phyloP scores from a whole-genome alignment of 2,113 vertebrate genomes.

The Peromyscus leucopus region DNA sequence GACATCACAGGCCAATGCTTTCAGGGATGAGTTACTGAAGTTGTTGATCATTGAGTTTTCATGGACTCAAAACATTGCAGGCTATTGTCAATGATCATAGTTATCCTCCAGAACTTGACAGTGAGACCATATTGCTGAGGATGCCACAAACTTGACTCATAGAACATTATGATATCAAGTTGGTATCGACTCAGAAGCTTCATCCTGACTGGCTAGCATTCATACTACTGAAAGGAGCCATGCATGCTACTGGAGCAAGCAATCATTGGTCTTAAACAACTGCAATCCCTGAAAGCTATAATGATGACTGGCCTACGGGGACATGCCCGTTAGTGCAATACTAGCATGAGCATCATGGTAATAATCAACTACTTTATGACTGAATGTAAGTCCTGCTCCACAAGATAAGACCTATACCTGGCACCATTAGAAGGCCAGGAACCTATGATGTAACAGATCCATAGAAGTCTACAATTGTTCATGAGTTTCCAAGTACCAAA shows the following conservation, averaged over 20 bases:
- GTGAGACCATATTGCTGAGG: not conserved
- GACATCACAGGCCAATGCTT: not conserved
- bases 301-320: too few relatives aligned
- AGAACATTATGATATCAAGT: not conserved
- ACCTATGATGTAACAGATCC: not conserved
- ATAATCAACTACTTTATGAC: not conserved
- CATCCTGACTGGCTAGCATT: not conserved
- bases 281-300: not conserved
- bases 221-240: not conserved
- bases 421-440: not conserved
- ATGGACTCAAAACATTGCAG: not conserved
- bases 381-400: not conserved
- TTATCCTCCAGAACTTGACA: not conserved
- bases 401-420: not conserved
- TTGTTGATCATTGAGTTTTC: not conserved
- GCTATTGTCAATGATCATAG: not conserved
- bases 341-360: not conserved
- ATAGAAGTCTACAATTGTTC: not conserved
- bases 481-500: not conserved
- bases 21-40: not conserved
- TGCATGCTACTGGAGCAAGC: not conserved
- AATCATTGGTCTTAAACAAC: not conserved
- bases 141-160: not conserved
- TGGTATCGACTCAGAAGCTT: not conserved
- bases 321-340: not conserved